phyloP scores from a whole-genome alignment of 1,140 invertebrate genomes.

The Meloidogyne hapla region DNA sequence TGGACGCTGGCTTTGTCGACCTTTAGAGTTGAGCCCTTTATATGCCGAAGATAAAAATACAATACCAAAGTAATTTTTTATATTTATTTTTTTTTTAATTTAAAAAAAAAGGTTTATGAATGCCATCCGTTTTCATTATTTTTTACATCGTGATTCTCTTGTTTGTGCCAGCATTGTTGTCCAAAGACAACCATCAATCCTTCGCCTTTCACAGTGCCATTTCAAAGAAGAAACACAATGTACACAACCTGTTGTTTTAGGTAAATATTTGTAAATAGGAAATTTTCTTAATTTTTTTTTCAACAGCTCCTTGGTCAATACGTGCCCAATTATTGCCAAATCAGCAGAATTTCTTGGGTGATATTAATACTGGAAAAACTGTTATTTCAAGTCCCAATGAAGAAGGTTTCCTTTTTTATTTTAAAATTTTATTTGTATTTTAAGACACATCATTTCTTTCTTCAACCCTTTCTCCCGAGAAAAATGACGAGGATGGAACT shows the following conservation, averaged over 20 bases:
- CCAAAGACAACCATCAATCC: conserved; percentile 43
- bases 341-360: conserved; percentile 30
- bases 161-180: conserved; percentile 43
- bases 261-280: background rate
- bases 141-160: conserved; percentile 45
- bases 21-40: conserved; percentile 35
- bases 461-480: background rate
- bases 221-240: conserved; percentile 7
- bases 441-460: background rate
- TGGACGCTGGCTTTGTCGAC: conserved; percentile 43
- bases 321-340: conserved; percentile 41
- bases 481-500: background rate
- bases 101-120: conserved; percentile 38
- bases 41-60: conserved; percentile 12
- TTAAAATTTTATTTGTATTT: background rate
- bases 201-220: conserved; percentile 31
- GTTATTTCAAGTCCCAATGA: background rate
- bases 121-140: conserved; percentile 44
- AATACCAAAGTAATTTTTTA: conserved; percentile 21
- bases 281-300: background rate
- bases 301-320: conserved; percentile 45
- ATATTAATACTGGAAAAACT: background rate
- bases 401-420: background rate
- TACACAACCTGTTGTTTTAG: conserved; percentile 43
- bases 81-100: background rate